Conservation (phyloP, 2,113 vertebrate genomes). For the Gavialis gangeticus region DNA sequence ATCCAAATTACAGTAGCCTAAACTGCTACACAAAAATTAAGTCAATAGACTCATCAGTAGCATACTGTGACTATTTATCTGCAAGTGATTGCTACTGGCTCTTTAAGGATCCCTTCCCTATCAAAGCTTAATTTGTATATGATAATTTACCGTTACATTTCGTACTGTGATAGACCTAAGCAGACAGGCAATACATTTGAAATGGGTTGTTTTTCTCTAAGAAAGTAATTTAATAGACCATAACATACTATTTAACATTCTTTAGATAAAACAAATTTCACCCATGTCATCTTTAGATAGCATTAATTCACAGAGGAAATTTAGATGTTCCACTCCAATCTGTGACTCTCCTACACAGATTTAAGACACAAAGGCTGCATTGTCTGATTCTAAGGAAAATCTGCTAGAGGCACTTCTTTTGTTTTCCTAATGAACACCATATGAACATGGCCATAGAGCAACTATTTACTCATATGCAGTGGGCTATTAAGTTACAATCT, state of each 20-base stretch:
- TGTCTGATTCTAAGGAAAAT: conserved; percentile 60
- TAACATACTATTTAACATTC: conserved; percentile 37
- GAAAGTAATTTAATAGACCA: neutral
- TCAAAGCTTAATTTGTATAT: conserved; percentile 65
- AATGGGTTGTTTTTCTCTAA: conserved; percentile 22
- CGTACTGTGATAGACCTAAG: conserved; percentile 32
- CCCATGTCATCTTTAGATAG: conserved; percentile 58
- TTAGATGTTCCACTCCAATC: conserved; percentile 22
- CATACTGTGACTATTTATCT: conserved; percentile 33
- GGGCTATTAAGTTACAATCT: neutral
- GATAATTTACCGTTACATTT: conserved; percentile 33
- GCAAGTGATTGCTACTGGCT: conserved; percentile 27
- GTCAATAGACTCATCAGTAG: neutral
- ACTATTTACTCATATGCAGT: conserved; percentile 43
- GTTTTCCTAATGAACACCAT: conserved; percentile 58
- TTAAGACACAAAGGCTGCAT: conserved; percentile 59
- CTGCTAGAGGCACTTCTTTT: conserved; percentile 61
- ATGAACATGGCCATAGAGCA: conserved; percentile 54
- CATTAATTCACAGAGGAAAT: conserved; percentile 53
- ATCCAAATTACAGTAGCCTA: neutral
- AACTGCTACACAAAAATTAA: neutral
- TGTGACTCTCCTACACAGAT: conserved; percentile 27
- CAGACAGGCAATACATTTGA: conserved; percentile 23
- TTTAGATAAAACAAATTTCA: conserved; percentile 45
- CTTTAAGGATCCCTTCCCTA: conserved; percentile 19